Percentiles rank a stretch among this genome's conserved stretches.
phyloP scores from a whole-genome alignment of 2,113 vertebrate species.

The Paracyprichromis sp. region DNA sequence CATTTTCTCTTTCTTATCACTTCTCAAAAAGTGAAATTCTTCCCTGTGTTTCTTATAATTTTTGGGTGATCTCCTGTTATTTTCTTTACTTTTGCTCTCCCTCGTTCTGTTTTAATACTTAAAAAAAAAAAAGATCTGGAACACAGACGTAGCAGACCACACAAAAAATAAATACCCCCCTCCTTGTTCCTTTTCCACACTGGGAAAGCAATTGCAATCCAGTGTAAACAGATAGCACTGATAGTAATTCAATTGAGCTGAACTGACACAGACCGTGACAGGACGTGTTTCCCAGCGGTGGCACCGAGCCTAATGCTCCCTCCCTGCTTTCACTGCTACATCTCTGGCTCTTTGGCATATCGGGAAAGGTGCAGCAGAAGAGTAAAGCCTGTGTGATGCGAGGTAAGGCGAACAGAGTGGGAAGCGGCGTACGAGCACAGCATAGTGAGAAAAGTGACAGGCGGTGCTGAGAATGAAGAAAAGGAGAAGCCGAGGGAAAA shows the following conservation, averaged over 20 bases:
- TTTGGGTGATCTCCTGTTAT: background rate
- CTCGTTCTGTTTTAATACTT: slow-evolving; percentile 11
- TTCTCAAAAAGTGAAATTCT: background rate
- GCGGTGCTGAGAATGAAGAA: background rate
- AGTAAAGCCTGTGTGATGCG: background rate
- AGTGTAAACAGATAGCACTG: slow-evolving; percentile 49
- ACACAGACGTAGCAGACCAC: slow-evolving; percentile 12
- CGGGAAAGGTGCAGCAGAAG: background rate
- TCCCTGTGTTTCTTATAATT: background rate
- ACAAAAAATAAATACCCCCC: slow-evolving; percentile 18
- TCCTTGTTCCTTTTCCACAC: slow-evolving; percentile 15
- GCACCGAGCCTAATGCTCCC: background rate
- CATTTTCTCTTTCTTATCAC: background rate
- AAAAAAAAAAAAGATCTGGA: background rate
- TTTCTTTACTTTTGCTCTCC: background rate
- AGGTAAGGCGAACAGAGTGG: background rate
- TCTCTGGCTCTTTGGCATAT: background rate
- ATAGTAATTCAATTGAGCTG: slow-evolving; percentile 48
- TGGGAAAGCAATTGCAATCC: slow-evolving; percentile 28
- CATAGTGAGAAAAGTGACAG: background rate
- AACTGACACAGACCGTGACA: slow-evolving; percentile 31
- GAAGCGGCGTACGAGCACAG: background rate
- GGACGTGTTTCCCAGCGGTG: background rate
- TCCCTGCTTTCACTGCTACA: background rate
- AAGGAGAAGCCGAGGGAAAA: background rate